These are phyloP conservation scores for Drosophila tripunctata DNA, from an alignment of 2,888 invertebrate genomes.

Conservation along the genomic window DNA sequence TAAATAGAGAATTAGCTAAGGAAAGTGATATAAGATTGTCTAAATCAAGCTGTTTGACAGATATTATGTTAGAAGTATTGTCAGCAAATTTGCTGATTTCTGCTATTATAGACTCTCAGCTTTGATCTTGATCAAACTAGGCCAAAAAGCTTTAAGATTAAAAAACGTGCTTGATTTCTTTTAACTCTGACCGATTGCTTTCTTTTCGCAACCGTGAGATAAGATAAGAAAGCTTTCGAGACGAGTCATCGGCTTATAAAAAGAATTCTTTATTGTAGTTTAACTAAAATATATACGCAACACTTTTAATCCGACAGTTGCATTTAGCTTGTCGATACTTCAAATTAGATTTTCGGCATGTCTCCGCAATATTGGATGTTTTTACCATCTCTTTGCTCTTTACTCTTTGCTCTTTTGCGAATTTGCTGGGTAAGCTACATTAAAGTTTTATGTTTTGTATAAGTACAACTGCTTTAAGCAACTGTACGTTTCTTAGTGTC, in stretches of 20 bases:
- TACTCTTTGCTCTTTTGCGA: too few relatives aligned
- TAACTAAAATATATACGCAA: background rate
- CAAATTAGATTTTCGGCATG: background rate
- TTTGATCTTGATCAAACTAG: too few relatives aligned
- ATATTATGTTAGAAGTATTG: too few relatives aligned
- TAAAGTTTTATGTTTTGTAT: too few relatives aligned
- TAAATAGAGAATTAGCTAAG: background rate
- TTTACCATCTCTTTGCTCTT: background rate
- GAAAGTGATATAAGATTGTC: too few relatives aligned
- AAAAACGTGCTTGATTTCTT: background rate
- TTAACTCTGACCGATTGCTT: background rate
- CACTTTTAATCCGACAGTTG: constrained; percentile 5
- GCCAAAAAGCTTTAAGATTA: background rate
- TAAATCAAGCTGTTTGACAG: too few relatives aligned
- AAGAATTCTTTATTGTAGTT: constrained; percentile 7
- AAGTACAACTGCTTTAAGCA: background rate
- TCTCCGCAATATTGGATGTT: background rate
- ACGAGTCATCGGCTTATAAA: constrained; percentile 10
- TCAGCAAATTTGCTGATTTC: too few relatives aligned
- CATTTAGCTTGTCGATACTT: background rate
- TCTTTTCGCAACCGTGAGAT: background rate
- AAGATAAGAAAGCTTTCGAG: constrained; percentile 16
- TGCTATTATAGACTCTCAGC: too few relatives aligned
- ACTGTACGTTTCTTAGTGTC: background rate
- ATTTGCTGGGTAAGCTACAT: constrained; percentile 8